These are phyloP conservation scores for Carlito syrichta DNA, from an alignment of 2,113 vertebrate species.

Conservation along the genomic window DNA sequence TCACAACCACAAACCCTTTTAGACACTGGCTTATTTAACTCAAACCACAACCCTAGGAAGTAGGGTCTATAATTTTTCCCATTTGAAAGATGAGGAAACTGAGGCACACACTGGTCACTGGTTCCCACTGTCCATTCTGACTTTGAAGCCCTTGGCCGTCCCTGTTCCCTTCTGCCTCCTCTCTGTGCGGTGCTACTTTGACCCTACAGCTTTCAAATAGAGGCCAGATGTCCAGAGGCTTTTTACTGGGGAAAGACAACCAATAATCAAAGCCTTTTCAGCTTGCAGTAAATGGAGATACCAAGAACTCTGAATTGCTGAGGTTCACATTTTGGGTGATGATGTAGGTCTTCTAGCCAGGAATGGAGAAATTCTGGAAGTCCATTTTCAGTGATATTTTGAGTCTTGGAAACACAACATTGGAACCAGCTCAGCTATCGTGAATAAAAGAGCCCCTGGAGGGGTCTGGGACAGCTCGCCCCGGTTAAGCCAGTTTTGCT, in stretches of 20 bases:
- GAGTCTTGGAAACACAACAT: not conserved
- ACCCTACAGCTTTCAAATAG: not conserved
- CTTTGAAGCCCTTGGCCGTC: not conserved
- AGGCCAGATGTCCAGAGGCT: not conserved
- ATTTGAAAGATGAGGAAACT: not conserved
- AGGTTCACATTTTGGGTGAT: not conserved
- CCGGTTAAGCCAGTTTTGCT: rapidly evolving
- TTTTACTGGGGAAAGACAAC: not conserved
- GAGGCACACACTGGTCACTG: not conserved
- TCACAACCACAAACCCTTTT: not conserved
- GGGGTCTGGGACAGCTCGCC: not conserved
- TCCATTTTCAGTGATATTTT: not conserved
- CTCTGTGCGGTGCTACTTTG: rapidly evolving
- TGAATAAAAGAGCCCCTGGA: not conserved
- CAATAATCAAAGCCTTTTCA: not conserved
- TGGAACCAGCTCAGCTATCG: not conserved
- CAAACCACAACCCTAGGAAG: not conserved
- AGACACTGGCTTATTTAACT: not conserved
- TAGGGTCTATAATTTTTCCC: not conserved
- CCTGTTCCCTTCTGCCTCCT: not conserved
- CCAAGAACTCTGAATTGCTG: not conserved
- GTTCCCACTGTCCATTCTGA: not conserved
- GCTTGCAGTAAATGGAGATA: not conserved
- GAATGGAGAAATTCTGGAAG: not conserved
- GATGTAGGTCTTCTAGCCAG: not conserved